A percentile compares a stretch with the other conserved stretches of the same genome.
Conservation (phyloP, 1,140 invertebrate species). For the Propsilocerus akamusi region DNA sequence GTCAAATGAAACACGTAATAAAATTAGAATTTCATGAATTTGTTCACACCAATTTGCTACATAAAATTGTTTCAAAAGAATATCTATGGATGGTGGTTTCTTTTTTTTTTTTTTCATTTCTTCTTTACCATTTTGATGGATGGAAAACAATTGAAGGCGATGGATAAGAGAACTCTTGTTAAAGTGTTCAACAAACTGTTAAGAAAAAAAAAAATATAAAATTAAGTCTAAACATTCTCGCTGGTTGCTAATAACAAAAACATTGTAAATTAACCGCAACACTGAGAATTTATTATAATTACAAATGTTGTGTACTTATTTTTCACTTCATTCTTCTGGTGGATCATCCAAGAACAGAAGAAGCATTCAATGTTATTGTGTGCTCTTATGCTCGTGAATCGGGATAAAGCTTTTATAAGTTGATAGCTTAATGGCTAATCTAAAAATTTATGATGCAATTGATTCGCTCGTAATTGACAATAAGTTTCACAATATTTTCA, state of each 20-base stretch:
- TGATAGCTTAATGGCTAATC: not conserved
- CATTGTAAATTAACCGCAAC: conserved; percentile 1
- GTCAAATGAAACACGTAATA: too few relatives aligned
- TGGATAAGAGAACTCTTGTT: not conserved
- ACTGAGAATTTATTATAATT: conserved; percentile 2
- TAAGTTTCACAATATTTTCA: too few relatives aligned
- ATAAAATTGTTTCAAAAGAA: too few relatives aligned
- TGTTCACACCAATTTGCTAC: conserved; percentile 2
- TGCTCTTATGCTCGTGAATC: too few relatives aligned
- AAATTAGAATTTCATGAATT: conserved; percentile 4
- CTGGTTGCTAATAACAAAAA: not conserved
- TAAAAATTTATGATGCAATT: too few relatives aligned
- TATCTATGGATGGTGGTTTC: too few relatives aligned
- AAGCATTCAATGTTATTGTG: too few relatives aligned
- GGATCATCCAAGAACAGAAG: too few relatives aligned
- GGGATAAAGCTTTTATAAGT: too few relatives aligned
- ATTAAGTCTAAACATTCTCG: not conserved
- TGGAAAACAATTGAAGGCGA: not conserved
- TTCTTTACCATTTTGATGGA: not conserved
- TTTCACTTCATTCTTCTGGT: not conserved
- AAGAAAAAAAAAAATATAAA: not conserved
- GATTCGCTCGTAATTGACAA: too few relatives aligned
- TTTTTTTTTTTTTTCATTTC: too few relatives aligned
- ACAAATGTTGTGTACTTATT: not conserved
- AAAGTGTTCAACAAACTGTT: not conserved